Evolutionary conservation across 1,140 invertebrate genomes (phyloP).

Genomic region (Drosophila leontia): DNA sequence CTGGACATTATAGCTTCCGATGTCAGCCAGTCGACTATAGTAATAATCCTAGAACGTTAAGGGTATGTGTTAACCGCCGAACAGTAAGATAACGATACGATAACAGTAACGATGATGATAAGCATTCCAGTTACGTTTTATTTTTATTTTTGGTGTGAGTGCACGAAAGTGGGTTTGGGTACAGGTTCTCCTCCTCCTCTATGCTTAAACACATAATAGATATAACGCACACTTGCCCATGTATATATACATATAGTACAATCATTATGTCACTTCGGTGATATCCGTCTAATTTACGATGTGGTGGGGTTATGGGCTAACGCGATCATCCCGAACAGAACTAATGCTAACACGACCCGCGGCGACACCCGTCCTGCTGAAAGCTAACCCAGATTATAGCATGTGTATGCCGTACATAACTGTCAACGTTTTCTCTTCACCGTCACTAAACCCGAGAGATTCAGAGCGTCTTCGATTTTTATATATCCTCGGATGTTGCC

Average conservation of each 20-base stretch:
- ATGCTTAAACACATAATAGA: constrained; percentile 1
- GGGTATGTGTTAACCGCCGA: constrained; percentile 88
- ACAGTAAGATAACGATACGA: constrained; percentile 62
- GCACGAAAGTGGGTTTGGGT: constrained; percentile 17
- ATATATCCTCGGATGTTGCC: constrained; percentile 5
- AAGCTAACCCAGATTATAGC: constrained; percentile 60
- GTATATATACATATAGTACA: constrained; percentile 12
- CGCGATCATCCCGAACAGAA: constrained; percentile 24
- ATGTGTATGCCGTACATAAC: constrained; percentile 72
- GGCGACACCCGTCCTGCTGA: constrained; percentile 9
- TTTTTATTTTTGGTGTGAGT: constrained; percentile 33
- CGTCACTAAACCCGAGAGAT: constrained; percentile 58
- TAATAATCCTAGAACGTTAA: constrained; percentile 93
- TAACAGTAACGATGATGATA: constrained; percentile 53
- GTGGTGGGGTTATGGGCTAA: constrained; percentile 32
- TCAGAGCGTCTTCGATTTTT: constrained; percentile 4
- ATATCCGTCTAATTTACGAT: constrained; percentile 19
- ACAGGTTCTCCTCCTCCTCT: constrained; percentile 1
- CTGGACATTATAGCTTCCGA: constrained; percentile 95
- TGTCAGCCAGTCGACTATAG: constrained; percentile 98
- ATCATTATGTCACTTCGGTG: constrained; percentile 14
- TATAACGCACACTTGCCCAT: constrained; percentile 6
- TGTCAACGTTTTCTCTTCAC: constrained; percentile 20
- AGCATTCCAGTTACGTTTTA: constrained; percentile 25
- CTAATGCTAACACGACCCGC: constrained; percentile 39